These are phyloP conservation scores for Seriola rivoliana DNA, from an alignment of 2,113 vertebrate genomes.

Conservation along the genomic window DNA sequence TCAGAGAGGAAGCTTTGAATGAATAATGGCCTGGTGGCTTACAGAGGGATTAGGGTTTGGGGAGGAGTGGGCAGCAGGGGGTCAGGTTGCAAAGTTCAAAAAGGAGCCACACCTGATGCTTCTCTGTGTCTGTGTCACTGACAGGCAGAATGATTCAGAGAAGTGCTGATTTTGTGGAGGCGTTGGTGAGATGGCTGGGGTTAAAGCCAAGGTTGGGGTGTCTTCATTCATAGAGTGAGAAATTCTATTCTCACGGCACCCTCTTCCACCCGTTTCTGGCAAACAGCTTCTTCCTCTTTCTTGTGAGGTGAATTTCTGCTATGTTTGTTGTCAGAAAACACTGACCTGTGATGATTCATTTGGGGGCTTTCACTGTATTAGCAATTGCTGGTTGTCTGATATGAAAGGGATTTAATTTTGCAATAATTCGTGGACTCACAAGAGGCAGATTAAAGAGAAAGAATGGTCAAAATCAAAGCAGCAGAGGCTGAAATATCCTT, in stretches of 20 bases:
- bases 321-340: too few species aligned
- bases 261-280: neutral
- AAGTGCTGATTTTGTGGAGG: slow-evolving; percentile 1
- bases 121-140: slow-evolving; percentile 1
- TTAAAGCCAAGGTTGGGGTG: neutral
- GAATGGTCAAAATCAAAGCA: slow-evolving; percentile 12
- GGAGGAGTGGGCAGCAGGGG: slow-evolving; percentile 30
- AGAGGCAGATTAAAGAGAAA: neutral
- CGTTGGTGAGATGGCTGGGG: too few species aligned
- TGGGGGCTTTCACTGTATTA: neutral
- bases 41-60: slow-evolving; percentile 60
- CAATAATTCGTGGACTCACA: neutral
- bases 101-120: slow-evolving; percentile 49
- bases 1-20: slow-evolving; percentile 76
- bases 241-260: neutral
- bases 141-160: neutral
- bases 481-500: neutral
- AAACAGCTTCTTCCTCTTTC: neutral
- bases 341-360: neutral
- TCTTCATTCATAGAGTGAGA: neutral
- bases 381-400: neutral
- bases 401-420: neutral
- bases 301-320: neutral
- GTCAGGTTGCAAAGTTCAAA: slow-evolving; percentile 62
- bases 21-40: slow-evolving; percentile 71